Conservation (phyloP, 2,113 vertebrate species). For the Pholis gunnellus region DNA sequence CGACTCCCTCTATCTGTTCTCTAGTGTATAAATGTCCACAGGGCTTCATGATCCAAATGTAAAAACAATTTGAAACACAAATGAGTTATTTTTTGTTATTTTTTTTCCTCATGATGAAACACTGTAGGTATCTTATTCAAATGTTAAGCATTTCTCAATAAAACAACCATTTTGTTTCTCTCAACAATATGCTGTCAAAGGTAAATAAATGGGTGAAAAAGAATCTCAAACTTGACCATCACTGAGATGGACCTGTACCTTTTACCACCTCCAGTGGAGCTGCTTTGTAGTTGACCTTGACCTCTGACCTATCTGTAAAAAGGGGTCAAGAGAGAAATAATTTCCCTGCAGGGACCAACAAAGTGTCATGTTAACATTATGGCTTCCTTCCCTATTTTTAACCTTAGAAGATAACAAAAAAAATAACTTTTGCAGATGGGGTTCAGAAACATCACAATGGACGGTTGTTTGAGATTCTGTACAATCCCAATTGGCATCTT, state of each 20-base stretch:
- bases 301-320: constrained; percentile 34
- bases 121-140: background rate
- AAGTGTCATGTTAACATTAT: constrained; percentile 41
- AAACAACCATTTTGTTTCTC: background rate
- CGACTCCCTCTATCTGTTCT: constrained; percentile 42
- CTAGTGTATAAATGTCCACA: constrained; percentile 23
- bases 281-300: constrained; percentile 51
- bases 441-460: background rate
- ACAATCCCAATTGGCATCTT: background rate
- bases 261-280: constrained; percentile 27
- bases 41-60: background rate
- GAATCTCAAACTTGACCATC: background rate
- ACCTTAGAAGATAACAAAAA: background rate
- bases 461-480: background rate
- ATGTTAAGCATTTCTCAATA: background rate
- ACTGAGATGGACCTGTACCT: constrained; percentile 19
- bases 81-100: background rate
- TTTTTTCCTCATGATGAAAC: background rate
- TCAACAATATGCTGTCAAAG: background rate
- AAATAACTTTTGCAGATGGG: background rate
- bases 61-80: background rate
- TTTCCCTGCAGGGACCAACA: constrained; percentile 37
- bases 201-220: background rate
- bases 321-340: background rate
- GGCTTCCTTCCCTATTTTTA: background rate